These are phyloP conservation scores for Bombus turneri DNA, from an alignment of 1,140 invertebrate genomes.

Conservation along the genomic window DNA sequence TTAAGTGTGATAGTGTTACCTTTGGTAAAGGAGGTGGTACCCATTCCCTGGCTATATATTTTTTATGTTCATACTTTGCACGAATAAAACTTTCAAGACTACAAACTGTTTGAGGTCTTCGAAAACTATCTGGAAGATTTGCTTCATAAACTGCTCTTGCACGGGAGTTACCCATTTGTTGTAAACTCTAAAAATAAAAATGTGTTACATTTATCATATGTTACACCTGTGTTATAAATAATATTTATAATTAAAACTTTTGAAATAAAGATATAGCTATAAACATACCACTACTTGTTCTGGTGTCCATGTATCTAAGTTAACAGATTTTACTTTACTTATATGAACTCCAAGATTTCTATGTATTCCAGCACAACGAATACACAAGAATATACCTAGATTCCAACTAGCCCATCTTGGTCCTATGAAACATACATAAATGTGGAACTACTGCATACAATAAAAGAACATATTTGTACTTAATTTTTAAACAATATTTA, in stretches of 20 bases:
- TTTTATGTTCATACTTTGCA: constrained; percentile 99
- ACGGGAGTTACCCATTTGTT: constrained; percentile 99
- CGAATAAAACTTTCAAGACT: constrained; percentile 97
- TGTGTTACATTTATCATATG: not conserved
- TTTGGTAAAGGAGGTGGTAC: constrained; percentile 92
- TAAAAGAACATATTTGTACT: constrained; percentile 5
- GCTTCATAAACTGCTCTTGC: constrained; percentile 98
- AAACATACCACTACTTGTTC: constrained; percentile 93
- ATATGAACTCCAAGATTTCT: constrained; percentile 99
- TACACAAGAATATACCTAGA: constrained; percentile 98
- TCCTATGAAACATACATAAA: constrained; percentile 84
- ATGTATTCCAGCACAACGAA: constrained; percentile 98
- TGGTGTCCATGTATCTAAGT: constrained; percentile 98
- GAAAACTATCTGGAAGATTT: constrained; percentile 96
- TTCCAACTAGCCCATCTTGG: constrained; percentile 99
- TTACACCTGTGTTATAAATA: not conserved
- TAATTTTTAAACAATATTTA: not conserved
- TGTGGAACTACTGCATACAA: not conserved
- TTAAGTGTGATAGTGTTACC: constrained; percentile 77
- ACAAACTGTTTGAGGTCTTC: constrained; percentile 96
- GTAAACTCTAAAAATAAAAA: constrained; percentile 87
- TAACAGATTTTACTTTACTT: constrained; percentile 98
- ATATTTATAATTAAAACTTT: not conserved
- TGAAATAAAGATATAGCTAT: not conserved
- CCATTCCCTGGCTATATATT: constrained; percentile 98